Percentiles rank a stretch among this genome's conserved stretches.
Evolutionary conservation across 92 coral and sea anemone species (phyloP).

Genomic region (Palythoa grandiflora): DNA sequence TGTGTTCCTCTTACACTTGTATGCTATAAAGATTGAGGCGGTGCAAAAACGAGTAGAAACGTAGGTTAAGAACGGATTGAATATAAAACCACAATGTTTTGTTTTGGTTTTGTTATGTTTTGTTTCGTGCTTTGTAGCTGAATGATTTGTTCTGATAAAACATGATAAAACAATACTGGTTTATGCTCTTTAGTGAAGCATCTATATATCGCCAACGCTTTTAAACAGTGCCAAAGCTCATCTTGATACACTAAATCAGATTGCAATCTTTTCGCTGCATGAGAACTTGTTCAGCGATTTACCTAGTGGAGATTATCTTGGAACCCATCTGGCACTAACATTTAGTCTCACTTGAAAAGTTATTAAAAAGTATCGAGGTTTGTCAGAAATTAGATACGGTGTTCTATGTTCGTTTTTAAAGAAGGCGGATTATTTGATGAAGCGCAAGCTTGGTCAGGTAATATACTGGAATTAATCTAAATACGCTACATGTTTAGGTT

Average conservation of each 20-base stretch:
- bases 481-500: neutral
- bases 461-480: neutral
- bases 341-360: conserved; percentile 10
- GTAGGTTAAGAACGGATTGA: neutral
- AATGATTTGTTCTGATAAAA: neutral
- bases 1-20: neutral
- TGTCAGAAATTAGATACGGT: conserved; percentile 9
- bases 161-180: neutral
- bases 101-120: neutral
- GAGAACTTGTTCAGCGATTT: neutral
- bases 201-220: neutral
- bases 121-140: neutral
- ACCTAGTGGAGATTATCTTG: conserved; percentile 1
- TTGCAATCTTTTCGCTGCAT: neutral
- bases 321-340: neutral
- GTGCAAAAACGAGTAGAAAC: conserved; percentile 10
- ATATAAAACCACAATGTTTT: neutral
- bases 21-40: neutral
- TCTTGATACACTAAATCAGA: neutral
- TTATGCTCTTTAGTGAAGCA: neutral
- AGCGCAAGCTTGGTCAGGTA: neutral
- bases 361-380: conserved; percentile 13
- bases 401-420: neutral
- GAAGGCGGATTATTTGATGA: neutral
- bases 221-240: neutral